Base-by-base conservation (phyloP, 2,888 invertebrate genomes). In the Epirrhoe alternata region DNA sequence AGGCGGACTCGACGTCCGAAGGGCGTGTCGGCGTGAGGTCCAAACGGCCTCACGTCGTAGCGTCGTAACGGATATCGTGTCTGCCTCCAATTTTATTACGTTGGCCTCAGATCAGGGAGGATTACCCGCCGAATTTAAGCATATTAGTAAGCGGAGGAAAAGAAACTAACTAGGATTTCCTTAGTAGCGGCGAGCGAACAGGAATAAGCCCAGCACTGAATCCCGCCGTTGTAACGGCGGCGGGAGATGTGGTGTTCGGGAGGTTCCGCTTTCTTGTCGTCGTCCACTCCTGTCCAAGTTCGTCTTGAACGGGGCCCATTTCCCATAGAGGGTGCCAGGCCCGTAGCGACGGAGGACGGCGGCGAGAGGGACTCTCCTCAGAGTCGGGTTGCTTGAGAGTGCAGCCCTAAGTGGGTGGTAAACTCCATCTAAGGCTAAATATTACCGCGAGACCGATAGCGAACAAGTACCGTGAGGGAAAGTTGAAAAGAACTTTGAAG, bases 401-500 rank as follows among this genome's bases (percentile, higher is more conserved):
- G 94, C 94, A 94, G 92, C 93, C 88, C 91, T 85, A 94, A 95
- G 89, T 79, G 87, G 94, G 94, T 93, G 94, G 94, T 95, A 94
- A 94, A 94, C 86, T 90, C 88, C 89, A 88, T 90, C 89, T 89
- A 90, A 91, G 86, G 87, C 91, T 91, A 94, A 95, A 95, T 95
- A 94, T 90, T 76, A 87, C 88, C 92, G 90, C 89, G 94, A 95
- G 94, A 94, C 94, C 94, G 94, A 95, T 95, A 95, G 95, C 93
- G 90, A 92, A 91, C 89, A 95, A 95, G 94, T 94, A 94, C 94
- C 94, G 94, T 94, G 95, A 95, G 94, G 94, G 94, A 95, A 95
- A 95, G 95, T 90, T 95, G 94, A 94, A 95, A 95, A 95, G 94
- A 92, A 95, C 95, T 95, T 94, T 94, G 94, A 94, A 95, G 93